Evolutionary conservation across 2,888 invertebrate genomes (phyloP).

Genomic region (Sthenelais limicola): DNA sequence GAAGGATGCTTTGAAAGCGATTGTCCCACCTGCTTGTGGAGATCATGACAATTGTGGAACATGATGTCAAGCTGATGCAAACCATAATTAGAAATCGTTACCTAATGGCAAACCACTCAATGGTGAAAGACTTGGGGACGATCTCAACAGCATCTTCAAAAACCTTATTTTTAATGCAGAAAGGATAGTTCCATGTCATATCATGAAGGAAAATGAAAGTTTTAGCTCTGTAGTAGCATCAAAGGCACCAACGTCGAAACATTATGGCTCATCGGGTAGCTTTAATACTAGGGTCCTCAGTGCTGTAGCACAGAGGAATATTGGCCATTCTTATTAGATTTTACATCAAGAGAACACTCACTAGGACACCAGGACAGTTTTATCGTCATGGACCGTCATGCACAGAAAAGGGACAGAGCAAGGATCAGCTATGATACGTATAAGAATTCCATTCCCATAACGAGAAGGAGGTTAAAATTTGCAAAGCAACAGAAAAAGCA

Average conservation of each 20-base stretch:
- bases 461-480: not conserved
- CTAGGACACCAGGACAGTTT: too few species aligned
- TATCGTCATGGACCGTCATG: not conserved
- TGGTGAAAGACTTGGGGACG: not conserved
- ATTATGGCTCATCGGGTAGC: slow-evolving; percentile 21
- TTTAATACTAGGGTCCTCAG: not conserved
- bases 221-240: slow-evolving; percentile 14
- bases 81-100: not conserved
- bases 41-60: slow-evolving; percentile 19
- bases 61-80: not conserved
- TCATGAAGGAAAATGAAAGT: slow-evolving; percentile 26
- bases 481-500: not conserved
- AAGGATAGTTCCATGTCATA: slow-evolving; percentile 10
- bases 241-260: slow-evolving; percentile 1
- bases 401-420: not conserved
- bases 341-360: not conserved
- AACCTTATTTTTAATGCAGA: not conserved
- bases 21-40: slow-evolving; percentile 25
- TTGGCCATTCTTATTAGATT: not conserved
- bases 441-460: not conserved
- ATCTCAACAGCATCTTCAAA: not conserved
- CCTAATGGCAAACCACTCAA: slow-evolving; percentile 2
- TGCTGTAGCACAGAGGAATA: slow-evolving; percentile 24
- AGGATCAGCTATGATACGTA: not conserved
- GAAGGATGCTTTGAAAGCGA: not conserved